Evolutionary conservation across 1,140 invertebrate species (phyloP).

Genomic region (Papilio xuthus): DNA sequence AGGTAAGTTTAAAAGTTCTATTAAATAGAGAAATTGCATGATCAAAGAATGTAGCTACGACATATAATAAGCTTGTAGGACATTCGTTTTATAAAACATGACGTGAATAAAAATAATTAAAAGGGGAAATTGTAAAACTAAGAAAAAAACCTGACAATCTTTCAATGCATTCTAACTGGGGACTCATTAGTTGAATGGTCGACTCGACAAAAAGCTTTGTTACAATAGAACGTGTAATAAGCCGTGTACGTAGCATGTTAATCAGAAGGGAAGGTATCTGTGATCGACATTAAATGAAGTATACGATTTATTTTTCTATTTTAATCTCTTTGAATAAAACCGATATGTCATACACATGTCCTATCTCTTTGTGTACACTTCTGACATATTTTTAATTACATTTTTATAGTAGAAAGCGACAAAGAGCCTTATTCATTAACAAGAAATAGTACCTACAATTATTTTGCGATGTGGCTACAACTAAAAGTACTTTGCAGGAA

Average conservation of each 20-base stretch:
- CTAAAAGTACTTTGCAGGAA: background rate
- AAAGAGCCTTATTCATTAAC: background rate
- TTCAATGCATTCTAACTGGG: slow-evolving; percentile 13
- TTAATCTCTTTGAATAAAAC: slow-evolving; percentile 29
- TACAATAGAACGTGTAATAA: slow-evolving; percentile 17
- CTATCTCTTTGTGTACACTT: background rate
- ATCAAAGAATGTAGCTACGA: too few species aligned
- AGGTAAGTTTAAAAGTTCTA: too few species aligned
- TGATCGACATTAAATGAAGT: slow-evolving; percentile 19
- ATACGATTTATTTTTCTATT: slow-evolving; percentile 18
- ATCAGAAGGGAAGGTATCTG: slow-evolving; percentile 15
- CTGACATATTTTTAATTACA: slow-evolving; percentile 6
- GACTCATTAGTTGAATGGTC: slow-evolving; percentile 19
- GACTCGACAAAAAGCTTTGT: slow-evolving; percentile 7
- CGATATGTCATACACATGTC: slow-evolving; percentile 8
- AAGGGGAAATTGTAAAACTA: background rate
- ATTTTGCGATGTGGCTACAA: background rate
- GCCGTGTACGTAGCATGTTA: slow-evolving; percentile 24
- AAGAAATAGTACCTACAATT: background rate
- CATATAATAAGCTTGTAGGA: too few species aligned
- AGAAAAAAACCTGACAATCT: slow-evolving; percentile 1
- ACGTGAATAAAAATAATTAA: background rate
- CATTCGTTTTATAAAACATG: too few species aligned
- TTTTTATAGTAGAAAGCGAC: background rate
- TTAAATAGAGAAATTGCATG: too few species aligned